A percentile compares a stretch with the other conserved stretches of the same genome.
Conservation (phyloP, 1,140 invertebrate species). For the Notospermus geniculatus region DNA sequence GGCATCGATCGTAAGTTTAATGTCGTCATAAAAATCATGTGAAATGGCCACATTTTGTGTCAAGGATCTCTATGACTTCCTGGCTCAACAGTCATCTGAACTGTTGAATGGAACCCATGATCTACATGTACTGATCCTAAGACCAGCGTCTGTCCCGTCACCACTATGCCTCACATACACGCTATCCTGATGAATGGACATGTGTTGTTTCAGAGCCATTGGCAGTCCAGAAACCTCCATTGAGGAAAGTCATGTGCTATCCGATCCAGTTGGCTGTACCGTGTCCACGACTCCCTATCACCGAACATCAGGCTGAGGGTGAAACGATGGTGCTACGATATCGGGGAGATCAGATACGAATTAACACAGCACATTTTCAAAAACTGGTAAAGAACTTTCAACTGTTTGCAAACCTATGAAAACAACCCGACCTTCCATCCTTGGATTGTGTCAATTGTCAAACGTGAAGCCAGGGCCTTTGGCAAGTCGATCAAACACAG, state of each 20-base stretch:
- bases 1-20: slow-evolving; percentile 37
- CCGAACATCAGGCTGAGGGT: slow-evolving; percentile 78
- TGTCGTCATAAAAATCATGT: background rate
- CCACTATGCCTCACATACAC: too few species aligned
- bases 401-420: background rate
- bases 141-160: too few species aligned
- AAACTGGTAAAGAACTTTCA: slow-evolving; percentile 68
- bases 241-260: slow-evolving; percentile 92
- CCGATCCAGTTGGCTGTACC: slow-evolving; percentile 86
- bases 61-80: too few species aligned
- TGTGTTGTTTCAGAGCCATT: background rate
- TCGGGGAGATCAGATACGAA: slow-evolving; percentile 79
- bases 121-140: too few species aligned
- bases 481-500: too few species aligned
- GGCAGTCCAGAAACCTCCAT: slow-evolving; percentile 30
- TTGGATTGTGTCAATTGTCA: too few species aligned
- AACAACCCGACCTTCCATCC: background rate
- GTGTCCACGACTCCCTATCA: slow-evolving; percentile 76
- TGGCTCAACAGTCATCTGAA: too few species aligned
- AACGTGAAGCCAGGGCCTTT: too few species aligned
- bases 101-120: too few species aligned
- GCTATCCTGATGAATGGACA: too few species aligned
- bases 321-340: slow-evolving; percentile 81
- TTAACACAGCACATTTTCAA: slow-evolving; percentile 85
- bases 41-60: too few species aligned